Base-by-base conservation (phyloP, 2,113 vertebrate genomes). In the Siphamia tubifer region DNA sequence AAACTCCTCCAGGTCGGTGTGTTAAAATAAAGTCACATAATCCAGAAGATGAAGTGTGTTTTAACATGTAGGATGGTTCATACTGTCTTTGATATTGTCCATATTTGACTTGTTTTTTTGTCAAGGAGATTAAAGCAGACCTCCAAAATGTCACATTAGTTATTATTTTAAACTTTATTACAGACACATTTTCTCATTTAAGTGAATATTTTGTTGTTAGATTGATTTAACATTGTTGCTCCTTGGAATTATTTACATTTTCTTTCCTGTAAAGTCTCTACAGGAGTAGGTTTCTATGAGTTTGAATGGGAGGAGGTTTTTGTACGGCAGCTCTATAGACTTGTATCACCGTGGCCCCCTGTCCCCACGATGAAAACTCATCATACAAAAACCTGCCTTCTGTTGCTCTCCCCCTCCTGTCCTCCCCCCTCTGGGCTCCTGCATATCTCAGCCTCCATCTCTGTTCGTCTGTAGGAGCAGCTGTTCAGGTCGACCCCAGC, bases 311-410 rank as follows among this genome's bases (percentile, higher is more conserved):
- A 70, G 67, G 0, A 85, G 89, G 95, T 96, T 97, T 97, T 96
- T 98, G 96, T 98, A 96, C 96, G 86, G 91, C 82, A 61, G 15
- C 77, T 85, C 76, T 76, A 80, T 91, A 15, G 65, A 34, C 76
- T 69, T 94, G 87, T 91, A 96, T 93, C 96, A 97, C 87, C 21
- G 96, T 98, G 96, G 55, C 39, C 42, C 91, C 78, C 87, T 93
- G 94, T 93, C 91, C 94, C 92, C 96, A 98, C 96, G 78, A 89
- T 82, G 92, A 82, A 93, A 94, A 82, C 92, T 3, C 62, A 76
- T 93, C 77, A 23, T 86, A 95, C 96, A 97, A 96, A 96, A 97
- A 96, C 88, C 61, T 62, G 10, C 8, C 8, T 27, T 10, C n/a
- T 77, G 12, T 70, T 58, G 32, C 17, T 23, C 38, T 51, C 2